phyloP scores from a whole-genome alignment of 2,797 vertebrate genomes.

The Glyptemys insculpta region DNA sequence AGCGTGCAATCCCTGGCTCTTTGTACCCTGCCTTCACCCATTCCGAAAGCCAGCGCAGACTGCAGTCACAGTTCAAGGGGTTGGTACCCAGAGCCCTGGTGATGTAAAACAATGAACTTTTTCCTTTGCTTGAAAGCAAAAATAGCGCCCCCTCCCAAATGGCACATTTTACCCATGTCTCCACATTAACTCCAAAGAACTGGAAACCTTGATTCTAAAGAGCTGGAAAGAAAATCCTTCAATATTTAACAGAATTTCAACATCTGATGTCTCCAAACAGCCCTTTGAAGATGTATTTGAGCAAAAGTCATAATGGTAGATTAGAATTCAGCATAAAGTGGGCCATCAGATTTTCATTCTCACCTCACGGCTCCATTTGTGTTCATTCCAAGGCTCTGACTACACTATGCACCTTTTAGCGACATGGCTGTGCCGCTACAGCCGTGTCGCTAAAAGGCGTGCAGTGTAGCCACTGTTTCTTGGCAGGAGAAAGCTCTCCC shows the following conservation, averaged over 20 bases:
- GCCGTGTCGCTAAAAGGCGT: too few species aligned
- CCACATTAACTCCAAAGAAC: neutral
- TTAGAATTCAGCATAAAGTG: neutral
- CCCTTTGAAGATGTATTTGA: neutral
- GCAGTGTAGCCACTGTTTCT: too few species aligned
- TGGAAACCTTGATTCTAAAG: neutral
- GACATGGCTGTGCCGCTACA: too few species aligned
- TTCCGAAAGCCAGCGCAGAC: constrained; percentile 96
- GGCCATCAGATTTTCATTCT: neutral
- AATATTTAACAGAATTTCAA: neutral
- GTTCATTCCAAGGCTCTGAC: neutral
- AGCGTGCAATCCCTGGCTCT: constrained; percentile 98
- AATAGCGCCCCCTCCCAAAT: fast-evolving
- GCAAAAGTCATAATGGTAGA: neutral
- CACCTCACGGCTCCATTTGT: neutral
- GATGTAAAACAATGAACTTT: neutral
- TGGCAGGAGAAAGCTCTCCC: too few species aligned
- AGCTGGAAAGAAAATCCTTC: neutral
- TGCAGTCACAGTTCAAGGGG: constrained; percentile 96
- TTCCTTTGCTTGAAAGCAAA: neutral
- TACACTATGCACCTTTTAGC: neutral
- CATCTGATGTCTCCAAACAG: neutral
- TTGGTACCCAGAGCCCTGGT: constrained; percentile 96
- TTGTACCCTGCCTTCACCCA: constrained; percentile 99
- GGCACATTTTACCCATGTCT: fast-evolving